These are phyloP conservation scores for Dasypolia templi DNA, from an alignment of 2,888 invertebrate genomes.

Conservation along the genomic window DNA sequence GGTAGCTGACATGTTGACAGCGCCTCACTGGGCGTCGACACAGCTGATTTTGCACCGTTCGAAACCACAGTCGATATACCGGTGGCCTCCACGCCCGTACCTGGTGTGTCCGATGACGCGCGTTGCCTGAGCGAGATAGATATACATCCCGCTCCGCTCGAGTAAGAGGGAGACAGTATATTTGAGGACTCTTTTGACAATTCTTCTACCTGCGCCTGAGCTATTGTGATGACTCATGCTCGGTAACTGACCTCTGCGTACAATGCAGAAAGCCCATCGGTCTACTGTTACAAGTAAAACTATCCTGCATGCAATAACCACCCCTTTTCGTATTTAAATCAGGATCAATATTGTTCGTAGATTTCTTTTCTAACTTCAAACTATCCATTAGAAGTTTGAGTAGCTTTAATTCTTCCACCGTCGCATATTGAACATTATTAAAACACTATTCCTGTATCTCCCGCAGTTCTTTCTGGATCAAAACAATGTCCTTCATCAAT, in stretches of 20 bases:
- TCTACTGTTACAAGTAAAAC: slow-evolving; percentile 5
- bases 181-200: not conserved
- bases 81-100: slow-evolving; percentile 1
- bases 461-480: too few species aligned
- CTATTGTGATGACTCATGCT: not conserved
- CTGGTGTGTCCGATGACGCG: not conserved
- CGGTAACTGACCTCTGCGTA: not conserved
- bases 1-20: not conserved
- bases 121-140: not conserved
- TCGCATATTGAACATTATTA: too few species aligned
- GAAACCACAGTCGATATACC: slow-evolving; percentile 1
- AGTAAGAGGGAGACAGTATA: not conserved
- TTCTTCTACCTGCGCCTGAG: not conserved
- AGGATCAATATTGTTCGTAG: not conserved
- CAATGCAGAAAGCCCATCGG: slow-evolving; percentile 16
- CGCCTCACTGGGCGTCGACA: slow-evolving; percentile 2
- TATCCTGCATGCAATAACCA: slow-evolving; percentile 5
- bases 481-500: too few species aligned
- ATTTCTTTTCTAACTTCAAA: not conserved
- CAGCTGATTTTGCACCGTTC: slow-evolving; percentile 4
- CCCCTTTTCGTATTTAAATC: slow-evolving; percentile 1
- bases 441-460: too few species aligned
- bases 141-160: not conserved
- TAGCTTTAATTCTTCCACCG: too few species aligned
- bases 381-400: not conserved